Evolutionary conservation across 2,113 vertebrate species (phyloP), one percentile per base, ranked within the genome.

Genomic region (Myocastor coypus): DNA sequence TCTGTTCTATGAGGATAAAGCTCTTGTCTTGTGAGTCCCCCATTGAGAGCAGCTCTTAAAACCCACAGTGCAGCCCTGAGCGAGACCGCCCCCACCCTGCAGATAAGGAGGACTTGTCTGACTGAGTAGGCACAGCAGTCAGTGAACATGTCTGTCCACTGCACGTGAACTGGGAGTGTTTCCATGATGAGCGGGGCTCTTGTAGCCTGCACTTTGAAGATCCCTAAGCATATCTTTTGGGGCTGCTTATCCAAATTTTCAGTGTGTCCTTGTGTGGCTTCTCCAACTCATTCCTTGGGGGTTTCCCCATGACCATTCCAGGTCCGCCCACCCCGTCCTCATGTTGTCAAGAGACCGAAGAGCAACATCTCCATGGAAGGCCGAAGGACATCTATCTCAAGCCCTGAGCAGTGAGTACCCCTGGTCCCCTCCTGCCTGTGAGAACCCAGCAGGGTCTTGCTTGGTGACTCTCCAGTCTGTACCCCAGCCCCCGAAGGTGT

Each of bases 321-420:
- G 99, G 99, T 99, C 85, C 99, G 99, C 4, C 99, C 99, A 0
- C 99, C 99, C 22, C 98, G 99, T 71, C 99, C 99, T 2, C 97
- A 99, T 32, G 98, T 99, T 30, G 96, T 99, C 55, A 99, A 99
- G 98, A 99, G 99, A 95, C 99, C 99, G 3, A 99, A 98, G 98
- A 99, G 99, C 97, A 99, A 99, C 61, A 97, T 99, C 32, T 98
- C 98, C 7, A 95, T 98, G 90, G 99, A 99, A 82, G 98, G 97
- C 92, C 97, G 98, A 32, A 98, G 98, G 96, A 98, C 98, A 0
- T 98, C 98, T 0, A 75, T 98, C 42, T 96, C 99, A 0, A 99
- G 99, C 92, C 99, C 99, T 37, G 99, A 99, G 71, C 99, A 99
- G 99, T 99, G 95, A 99, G 99, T 99, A 89, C 83, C 0, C 0